These are phyloP conservation scores for Mythimna loreyi DNA, from an alignment of 2,888 invertebrate genomes.

Conservation along the genomic window DNA sequence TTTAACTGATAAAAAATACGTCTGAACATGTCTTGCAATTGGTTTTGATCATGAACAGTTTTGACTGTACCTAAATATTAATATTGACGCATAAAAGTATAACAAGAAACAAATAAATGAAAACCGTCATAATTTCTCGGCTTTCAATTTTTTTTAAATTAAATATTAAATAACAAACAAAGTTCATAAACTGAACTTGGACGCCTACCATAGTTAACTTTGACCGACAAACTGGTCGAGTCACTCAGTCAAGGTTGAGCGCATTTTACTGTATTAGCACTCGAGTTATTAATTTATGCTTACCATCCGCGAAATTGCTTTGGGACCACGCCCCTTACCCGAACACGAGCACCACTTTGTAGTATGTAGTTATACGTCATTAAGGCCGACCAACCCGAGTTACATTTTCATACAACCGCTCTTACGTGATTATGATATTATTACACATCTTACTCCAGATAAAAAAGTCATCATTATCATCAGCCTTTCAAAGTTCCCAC, in stretches of 20 bases:
- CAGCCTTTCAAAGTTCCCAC: too few species aligned
- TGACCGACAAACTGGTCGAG: slow-evolving; percentile 36
- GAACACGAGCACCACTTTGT: neutral
- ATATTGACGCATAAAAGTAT: neutral
- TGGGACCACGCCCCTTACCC: slow-evolving; percentile 35
- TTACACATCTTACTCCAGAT: too few species aligned
- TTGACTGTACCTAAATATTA: neutral
- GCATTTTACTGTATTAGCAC: slow-evolving; percentile 44
- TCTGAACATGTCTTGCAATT: too few species aligned
- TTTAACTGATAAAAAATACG: too few species aligned
- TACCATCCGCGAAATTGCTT: slow-evolving; percentile 47
- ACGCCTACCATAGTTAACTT: slow-evolving; percentile 9
- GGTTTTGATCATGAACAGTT: too few species aligned
- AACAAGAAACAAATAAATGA: neutral
- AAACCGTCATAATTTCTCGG: too few species aligned
- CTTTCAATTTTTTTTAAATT: too few species aligned
- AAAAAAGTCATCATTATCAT: too few species aligned
- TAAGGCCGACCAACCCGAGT: too few species aligned
- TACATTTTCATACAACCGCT: too few species aligned
- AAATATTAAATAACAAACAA: neutral
- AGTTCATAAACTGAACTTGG: neutral
- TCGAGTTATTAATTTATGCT: slow-evolving; percentile 40
- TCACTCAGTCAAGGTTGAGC: slow-evolving; percentile 52
- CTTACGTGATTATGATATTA: too few species aligned
- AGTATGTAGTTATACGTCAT: neutral